Conservation (phyloP, 2,113 vertebrate genomes). For the Zingel zingel region DNA sequence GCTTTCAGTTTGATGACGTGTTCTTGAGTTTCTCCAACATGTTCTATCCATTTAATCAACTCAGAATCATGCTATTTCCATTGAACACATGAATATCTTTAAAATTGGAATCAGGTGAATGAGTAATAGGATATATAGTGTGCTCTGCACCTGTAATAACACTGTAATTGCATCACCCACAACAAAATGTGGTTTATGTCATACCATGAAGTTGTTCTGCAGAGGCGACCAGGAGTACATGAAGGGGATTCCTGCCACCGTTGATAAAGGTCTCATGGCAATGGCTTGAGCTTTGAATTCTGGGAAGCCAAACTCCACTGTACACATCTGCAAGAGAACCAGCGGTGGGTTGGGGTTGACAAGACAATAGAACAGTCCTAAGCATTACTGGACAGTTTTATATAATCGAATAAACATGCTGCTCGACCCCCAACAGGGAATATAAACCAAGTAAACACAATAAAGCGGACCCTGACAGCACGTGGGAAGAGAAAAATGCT, state of each 20-base stretch:
- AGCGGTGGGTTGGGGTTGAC: neutral
- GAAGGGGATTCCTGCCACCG: conserved; percentile 95
- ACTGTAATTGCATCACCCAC: neutral
- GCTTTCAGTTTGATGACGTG: neutral
- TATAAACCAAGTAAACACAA: conserved; percentile 31
- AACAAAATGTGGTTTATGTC: conserved; percentile 1
- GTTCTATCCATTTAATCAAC: conserved; percentile 1
- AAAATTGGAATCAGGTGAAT: neutral
- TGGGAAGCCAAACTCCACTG: conserved; percentile 93
- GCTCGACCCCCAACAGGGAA: neutral
- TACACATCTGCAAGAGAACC: conserved; percentile 86
- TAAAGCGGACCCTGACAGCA: neutral
- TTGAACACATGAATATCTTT: neutral
- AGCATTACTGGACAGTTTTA: neutral
- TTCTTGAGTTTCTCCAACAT: neutral
- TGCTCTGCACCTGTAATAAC: neutral
- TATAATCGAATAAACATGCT: conserved; percentile 16
- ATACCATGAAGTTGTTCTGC: conserved; percentile 99
- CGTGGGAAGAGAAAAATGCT: conserved; percentile 18
- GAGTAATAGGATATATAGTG: neutral
- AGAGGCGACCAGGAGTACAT: conserved; percentile 99
- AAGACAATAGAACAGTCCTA: conserved; percentile 9
- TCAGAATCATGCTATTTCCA: neutral
- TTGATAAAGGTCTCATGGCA: conserved; percentile 93
- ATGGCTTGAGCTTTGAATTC: conserved; percentile 91